phyloP scores from a whole-genome alignment of 2,888 invertebrate genomes.

The Xylocampa areola region DNA sequence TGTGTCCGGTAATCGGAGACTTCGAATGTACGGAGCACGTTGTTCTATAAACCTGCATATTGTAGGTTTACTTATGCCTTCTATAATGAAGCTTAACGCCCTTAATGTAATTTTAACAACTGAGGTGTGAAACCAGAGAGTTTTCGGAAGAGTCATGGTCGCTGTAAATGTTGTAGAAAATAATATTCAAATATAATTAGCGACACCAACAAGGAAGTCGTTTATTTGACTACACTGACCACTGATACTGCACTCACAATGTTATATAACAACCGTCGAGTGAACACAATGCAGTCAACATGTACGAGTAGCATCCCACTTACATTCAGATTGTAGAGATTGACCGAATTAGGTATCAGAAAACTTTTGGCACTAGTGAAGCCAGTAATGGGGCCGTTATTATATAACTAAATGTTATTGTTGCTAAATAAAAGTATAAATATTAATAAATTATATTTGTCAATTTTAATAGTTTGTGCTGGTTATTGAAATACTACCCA shows the following conservation, averaged over 20 bases:
- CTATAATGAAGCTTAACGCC: constrained; percentile 68
- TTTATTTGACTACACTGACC: constrained; percentile 43
- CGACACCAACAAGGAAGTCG: constrained; percentile 42
- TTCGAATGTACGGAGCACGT: constrained; percentile 78
- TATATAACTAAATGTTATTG: constrained; percentile 55
- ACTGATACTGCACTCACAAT: constrained; percentile 36
- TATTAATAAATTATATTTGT: constrained; percentile 57
- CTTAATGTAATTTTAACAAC: constrained; percentile 63
- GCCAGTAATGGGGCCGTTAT: constrained; percentile 50
- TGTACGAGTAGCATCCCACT: constrained; percentile 34
- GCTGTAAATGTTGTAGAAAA: constrained; percentile 50
- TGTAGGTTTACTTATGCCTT: constrained; percentile 79
- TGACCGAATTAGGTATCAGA: constrained; percentile 55
- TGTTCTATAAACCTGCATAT: constrained; percentile 84
- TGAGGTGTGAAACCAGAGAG: constrained; percentile 55
- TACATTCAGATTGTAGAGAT: constrained; percentile 51
- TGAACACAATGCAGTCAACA: constrained; percentile 25
- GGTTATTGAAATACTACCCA: constrained; percentile 54
- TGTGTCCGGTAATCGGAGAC: constrained; percentile 75
- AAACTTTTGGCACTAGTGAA: constrained; percentile 32
- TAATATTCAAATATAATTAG: constrained; percentile 45
- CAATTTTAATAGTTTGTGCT: constrained; percentile 59
- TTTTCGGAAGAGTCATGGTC: constrained; percentile 56
- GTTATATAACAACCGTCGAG: constrained; percentile 23
- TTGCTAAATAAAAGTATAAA: constrained; percentile 55